phyloP scores from a whole-genome alignment of 2,797 vertebrate genomes.

The Tiaroga cobitis region DNA sequence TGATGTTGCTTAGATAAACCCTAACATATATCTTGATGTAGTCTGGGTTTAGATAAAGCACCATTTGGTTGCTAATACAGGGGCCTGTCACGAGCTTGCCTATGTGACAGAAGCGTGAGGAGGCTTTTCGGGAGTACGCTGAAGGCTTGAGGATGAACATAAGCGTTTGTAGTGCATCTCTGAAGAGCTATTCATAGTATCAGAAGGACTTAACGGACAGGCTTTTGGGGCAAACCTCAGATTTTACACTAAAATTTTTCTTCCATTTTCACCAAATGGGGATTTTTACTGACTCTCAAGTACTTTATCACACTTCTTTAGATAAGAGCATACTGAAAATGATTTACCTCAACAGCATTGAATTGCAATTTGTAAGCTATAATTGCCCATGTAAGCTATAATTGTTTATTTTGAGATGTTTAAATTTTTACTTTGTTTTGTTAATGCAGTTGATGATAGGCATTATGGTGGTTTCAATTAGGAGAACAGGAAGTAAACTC shows the following conservation, averaged over 20 bases:
- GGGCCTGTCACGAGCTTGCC: background rate
- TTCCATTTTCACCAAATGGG: too few relatives aligned
- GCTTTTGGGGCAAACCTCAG: too few relatives aligned
- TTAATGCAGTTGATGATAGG: background rate
- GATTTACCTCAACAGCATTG: background rate
- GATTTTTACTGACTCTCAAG: too few relatives aligned
- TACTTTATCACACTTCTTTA: too few relatives aligned
- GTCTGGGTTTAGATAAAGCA: background rate
- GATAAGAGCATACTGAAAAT: background rate
- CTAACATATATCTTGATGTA: background rate
- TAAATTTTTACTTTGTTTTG: conserved; percentile 10
- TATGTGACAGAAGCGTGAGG: background rate
- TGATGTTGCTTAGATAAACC: background rate
- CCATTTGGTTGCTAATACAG: background rate
- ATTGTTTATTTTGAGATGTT: conserved; percentile 23
- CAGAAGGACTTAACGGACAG: too few relatives aligned
- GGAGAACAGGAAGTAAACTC: conserved; percentile 20
- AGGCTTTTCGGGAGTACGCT: background rate
- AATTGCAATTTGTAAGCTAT: background rate
- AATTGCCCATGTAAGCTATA: background rate
- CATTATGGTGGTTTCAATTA: conserved; percentile 19
- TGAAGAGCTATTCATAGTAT: too few relatives aligned
- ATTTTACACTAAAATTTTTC: too few relatives aligned
- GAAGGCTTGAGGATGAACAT: background rate
- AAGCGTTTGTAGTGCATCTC: background rate